Percentiles rank a stretch among this genome's conserved stretches.
Evolutionary conservation across 2,797 vertebrate genomes (phyloP).

Genomic region (Acanthopagrus latus): DNA sequence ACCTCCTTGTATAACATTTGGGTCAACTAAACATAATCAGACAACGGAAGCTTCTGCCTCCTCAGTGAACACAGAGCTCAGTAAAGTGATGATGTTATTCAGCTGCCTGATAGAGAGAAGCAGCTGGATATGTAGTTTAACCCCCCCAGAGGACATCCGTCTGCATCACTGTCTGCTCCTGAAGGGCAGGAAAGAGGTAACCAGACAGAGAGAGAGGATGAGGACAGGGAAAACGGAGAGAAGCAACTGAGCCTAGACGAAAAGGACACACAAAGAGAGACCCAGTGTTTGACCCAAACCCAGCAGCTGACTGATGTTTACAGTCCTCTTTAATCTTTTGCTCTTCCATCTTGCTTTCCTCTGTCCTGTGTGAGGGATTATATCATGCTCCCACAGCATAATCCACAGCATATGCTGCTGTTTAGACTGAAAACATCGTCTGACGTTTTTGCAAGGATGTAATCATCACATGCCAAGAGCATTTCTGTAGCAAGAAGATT

Average conservation of each 20-base stretch:
- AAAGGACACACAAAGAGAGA: neutral
- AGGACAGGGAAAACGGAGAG: neutral
- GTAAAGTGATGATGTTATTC: slow-evolving; percentile 27
- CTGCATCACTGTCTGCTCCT: slow-evolving; percentile 49
- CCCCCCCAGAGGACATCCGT: slow-evolving; percentile 40
- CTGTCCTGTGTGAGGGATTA: neutral
- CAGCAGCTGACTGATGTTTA: neutral
- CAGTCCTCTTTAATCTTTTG: neutral
- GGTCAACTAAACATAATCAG: slow-evolving; percentile 3
- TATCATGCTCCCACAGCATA: neutral
- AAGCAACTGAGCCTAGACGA: neutral
- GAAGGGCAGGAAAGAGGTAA: slow-evolving; percentile 52
- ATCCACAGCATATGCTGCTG: neutral
- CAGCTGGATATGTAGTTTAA: slow-evolving; percentile 58
- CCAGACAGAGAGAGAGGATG: neutral
- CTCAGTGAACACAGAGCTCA: neutral
- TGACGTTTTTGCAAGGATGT: slow-evolving; percentile 10
- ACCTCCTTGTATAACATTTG: neutral
- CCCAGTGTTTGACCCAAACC: neutral
- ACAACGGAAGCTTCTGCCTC: neutral
- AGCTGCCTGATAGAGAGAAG: slow-evolving; percentile 41
- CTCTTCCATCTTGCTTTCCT: neutral
- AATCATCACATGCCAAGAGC: neutral
- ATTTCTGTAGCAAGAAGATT: neutral
- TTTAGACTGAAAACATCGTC: slow-evolving; percentile 7